Evolutionary conservation across 1,140 invertebrate species (phyloP).

Genomic region (Chironomus striatipennis): DNA sequence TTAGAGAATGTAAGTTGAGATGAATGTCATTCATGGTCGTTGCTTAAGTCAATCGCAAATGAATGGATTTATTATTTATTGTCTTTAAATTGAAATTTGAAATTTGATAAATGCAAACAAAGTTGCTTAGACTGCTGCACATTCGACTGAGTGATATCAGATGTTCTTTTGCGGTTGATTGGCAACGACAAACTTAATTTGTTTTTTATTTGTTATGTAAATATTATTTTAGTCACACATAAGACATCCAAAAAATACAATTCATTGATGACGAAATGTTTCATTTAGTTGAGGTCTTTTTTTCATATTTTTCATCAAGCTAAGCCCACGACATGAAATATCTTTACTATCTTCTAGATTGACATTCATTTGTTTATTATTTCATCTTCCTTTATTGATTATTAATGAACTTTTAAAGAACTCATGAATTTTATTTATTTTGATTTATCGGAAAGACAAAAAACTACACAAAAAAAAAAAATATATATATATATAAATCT

Average conservation of each 20-base stretch:
- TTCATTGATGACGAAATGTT: not conserved
- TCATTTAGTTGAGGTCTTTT: slow-evolving; percentile 7
- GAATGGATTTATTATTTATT: not conserved
- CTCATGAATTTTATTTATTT: no score
- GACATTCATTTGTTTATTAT: not conserved
- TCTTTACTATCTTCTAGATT: slow-evolving; percentile 1
- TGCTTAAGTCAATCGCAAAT: not conserved
- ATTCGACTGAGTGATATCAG: not conserved
- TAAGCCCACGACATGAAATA: not conserved
- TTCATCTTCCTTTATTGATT: not conserved
- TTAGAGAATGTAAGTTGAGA: slow-evolving; percentile 69
- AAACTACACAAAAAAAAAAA: not conserved
- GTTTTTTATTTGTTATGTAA: not conserved
- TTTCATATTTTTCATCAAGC: not conserved
- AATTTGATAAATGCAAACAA: not conserved
- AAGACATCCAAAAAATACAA: not conserved
- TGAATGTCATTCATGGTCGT: slow-evolving; percentile 6
- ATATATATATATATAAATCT: no score
- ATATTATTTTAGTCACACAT: slow-evolving; percentile 9
- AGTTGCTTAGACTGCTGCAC: no score
- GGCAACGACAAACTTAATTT: not conserved
- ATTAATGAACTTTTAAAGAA: not conserved
- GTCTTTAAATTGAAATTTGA: not conserved
- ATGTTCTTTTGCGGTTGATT: not conserved
- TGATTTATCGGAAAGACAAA: not conserved